Base-by-base conservation (phyloP, 2,113 vertebrate genomes). In the Butastur rufipennis region DNA sequence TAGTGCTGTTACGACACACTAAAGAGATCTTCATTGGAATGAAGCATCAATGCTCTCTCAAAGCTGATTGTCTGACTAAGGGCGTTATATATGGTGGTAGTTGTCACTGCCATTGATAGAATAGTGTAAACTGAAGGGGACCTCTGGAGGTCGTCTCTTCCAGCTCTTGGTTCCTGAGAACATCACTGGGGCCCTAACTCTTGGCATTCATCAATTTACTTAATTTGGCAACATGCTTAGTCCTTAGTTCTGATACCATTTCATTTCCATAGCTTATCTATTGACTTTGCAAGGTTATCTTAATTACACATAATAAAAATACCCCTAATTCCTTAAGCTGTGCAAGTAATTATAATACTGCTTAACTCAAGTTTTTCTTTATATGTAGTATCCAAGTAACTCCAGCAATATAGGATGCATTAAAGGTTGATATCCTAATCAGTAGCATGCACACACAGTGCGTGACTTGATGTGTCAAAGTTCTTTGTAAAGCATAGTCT, bases 231-330 rank as follows among this genome's bases (percentile, higher is more conserved):
- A 52, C 58, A 52, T 48, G 8, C 25, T 71, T 93, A 63, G 78
- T 89, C 70, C 61, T 67, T 85, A 80, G 25, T 74, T 93, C 74
- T 72, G 61, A 68, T 72, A 59, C 80, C 7, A 65, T 94, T 96
- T 93, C 8, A 23, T 86, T 97, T 96, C 61, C 47, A 20, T 47
- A 79, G 50, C 31, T 58, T 90, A 95, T 94, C 88, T 96, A 42
- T 72, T 97, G 85, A 94, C 58, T 66, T 93, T 94, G 86, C 68
- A 96, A 96, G 86, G 66, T 73, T 81, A 93, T 88, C 59, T 92
- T 95, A 92, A 96, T 96, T 94, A 62, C 75, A 90, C 95, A 73
- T 85, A 90, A 75, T 42, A 62, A 83, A 96, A 94, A 81, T 83
- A 75, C 16, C 34, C 63, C 43, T 95, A 95, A 91, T 93, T 78